phyloP scores from a whole-genome alignment of 64 coral and sea anemone genomes.

The Dendrophyllia cribrosa region DNA sequence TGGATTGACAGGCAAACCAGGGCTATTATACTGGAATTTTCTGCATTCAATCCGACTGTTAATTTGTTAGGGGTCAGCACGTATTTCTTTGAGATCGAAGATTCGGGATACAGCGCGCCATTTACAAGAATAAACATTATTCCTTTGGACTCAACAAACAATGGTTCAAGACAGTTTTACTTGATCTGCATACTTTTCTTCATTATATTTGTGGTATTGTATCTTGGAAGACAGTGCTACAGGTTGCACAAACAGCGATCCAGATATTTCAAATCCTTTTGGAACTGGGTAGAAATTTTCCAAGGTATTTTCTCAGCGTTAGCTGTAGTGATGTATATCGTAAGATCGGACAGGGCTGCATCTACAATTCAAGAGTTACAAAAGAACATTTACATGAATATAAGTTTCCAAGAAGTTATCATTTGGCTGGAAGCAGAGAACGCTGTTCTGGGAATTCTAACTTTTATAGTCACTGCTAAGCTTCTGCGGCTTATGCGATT shows the following conservation, averaged over 20 bases:
- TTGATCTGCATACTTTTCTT: constrained; percentile 56
- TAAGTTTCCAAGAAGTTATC: constrained; percentile 11
- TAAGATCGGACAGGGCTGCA: neutral
- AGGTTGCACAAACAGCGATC: neutral
- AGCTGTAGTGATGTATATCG: no score
- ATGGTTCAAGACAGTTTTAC: constrained; percentile 33
- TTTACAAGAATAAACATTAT: neutral
- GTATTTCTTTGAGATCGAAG: constrained; percentile 59
- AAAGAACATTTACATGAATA: constrained; percentile 11
- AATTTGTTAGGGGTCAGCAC: constrained; percentile 35
- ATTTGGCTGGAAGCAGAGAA: constrained; percentile 14
- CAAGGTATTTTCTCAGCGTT: no score
- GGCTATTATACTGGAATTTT: constrained; percentile 14
- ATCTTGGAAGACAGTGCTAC: constrained; percentile 51
- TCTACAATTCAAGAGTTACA: neutral
- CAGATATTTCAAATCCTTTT: constrained; percentile 39
- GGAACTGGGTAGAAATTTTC: neutral
- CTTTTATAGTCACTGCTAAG: constrained; percentile 41
- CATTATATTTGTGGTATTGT: constrained; percentile 34
- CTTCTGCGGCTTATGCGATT: constrained; percentile 20
- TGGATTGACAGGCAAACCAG: constrained; percentile 68
- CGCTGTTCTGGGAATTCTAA: constrained; percentile 2
- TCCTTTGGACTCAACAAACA: constrained; percentile 38
- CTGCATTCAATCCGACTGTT: constrained; percentile 56
- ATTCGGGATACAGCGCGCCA: constrained; percentile 47